Evolutionary conservation across 2,797 vertebrate species (phyloP).

Genomic region (Diceros bicornis): DNA sequence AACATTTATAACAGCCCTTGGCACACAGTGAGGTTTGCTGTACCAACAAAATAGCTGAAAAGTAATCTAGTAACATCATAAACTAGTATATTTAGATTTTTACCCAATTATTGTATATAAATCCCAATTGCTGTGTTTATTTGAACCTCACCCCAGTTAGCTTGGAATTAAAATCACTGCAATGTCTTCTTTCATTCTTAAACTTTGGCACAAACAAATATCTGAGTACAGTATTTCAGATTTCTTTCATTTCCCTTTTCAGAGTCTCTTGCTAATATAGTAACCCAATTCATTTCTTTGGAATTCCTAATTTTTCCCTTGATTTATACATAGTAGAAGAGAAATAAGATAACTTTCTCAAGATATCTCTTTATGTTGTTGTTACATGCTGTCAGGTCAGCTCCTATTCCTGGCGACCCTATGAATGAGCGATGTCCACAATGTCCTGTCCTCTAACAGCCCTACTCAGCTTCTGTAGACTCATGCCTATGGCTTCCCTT

Average conservation of each 20-base stretch:
- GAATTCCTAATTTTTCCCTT: not conserved
- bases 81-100: not conserved
- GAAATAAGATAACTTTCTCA: not conserved
- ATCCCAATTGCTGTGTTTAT: not conserved
- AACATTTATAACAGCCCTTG: not conserved
- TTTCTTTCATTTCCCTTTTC: not conserved
- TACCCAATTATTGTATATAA: not conserved
- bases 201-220: not conserved
- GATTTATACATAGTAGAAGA: not conserved
- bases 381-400: too few relatives aligned
- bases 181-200: not conserved
- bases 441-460: too few relatives aligned
- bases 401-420: too few relatives aligned
- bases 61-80: not conserved
- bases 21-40: not conserved
- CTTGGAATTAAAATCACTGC: not conserved
- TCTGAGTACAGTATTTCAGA: not conserved
- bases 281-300: not conserved
- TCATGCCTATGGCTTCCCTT: too few relatives aligned
- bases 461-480: too few relatives aligned
- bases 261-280: not conserved
- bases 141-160: not conserved
- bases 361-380: not conserved
- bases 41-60: not conserved
- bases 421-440: too few relatives aligned